Evolutionary conservation across 92 coral and sea anemone genomes (phyloP).

Genomic region (Bergia sp.): DNA sequence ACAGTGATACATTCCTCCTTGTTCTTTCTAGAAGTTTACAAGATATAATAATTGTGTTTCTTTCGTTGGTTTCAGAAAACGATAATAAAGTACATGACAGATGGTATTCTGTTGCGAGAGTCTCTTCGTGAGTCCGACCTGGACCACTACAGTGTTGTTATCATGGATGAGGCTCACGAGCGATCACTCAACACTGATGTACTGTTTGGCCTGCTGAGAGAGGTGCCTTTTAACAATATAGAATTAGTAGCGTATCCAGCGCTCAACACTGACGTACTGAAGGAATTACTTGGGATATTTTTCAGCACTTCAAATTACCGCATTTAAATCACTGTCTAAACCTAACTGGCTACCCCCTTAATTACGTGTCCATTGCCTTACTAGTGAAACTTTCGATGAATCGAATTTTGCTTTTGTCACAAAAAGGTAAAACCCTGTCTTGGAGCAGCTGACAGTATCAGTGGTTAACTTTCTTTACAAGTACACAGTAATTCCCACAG

Average conservation of each 20-base stretch:
- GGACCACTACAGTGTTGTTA: constrained; percentile 94
- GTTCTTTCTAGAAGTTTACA: too few species aligned
- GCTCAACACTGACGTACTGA: background rate
- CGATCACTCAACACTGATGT: constrained; percentile 98
- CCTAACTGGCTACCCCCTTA: too few species aligned
- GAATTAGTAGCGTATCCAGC: background rate
- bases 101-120: constrained; percentile 97
- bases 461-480: too few species aligned
- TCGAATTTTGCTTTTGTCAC: too few species aligned
- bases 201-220: constrained; percentile 94
- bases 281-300: background rate
- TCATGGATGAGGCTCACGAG: constrained; percentile 99
- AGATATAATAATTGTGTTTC: background rate
- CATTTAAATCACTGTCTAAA: too few species aligned
- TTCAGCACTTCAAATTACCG: too few species aligned
- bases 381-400: too few species aligned
- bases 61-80: constrained; percentile 66
- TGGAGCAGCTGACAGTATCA: too few species aligned
- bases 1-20: too few species aligned
- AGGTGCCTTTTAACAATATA: constrained; percentile 56
- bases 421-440: too few species aligned
- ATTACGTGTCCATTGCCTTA: too few species aligned
- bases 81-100: constrained; percentile 98
- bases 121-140: constrained; percentile 93
- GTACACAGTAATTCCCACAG: too few species aligned